Percentiles rank a stretch among this genome's conserved stretches.
phyloP scores from a whole-genome alignment of 2,797 vertebrate species.

The Lutjanus argentimaculatus region DNA sequence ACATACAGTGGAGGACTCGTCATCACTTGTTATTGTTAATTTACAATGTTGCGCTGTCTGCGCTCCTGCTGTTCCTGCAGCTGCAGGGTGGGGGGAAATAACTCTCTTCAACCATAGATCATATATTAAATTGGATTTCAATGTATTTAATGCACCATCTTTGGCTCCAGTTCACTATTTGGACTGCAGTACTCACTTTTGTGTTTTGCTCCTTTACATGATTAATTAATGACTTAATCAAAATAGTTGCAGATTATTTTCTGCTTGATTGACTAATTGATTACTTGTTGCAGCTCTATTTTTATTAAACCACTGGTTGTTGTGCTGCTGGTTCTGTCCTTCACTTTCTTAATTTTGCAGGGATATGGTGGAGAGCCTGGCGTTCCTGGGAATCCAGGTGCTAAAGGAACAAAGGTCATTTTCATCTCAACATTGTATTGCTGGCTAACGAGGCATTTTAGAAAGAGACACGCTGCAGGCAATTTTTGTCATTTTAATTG shows the following conservation, averaged over 20 bases:
- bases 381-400: slow-evolving; percentile 63
- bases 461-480: background rate
- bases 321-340: slow-evolving; percentile 12
- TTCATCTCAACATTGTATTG: background rate
- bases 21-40: too few relatives aligned
- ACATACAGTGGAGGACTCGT: too few relatives aligned
- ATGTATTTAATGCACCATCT: too few relatives aligned
- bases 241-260: background rate
- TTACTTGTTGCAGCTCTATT: background rate
- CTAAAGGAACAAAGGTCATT: slow-evolving; percentile 79
- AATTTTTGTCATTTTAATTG: background rate
- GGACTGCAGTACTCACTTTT: too few relatives aligned
- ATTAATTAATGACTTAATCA: background rate
- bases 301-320: background rate
- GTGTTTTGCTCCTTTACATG: background rate
- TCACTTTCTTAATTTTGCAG: slow-evolving; percentile 54
- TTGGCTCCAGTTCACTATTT: too few relatives aligned
- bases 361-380: slow-evolving; percentile 71
- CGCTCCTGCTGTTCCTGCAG: too few relatives aligned
- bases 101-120: too few relatives aligned
- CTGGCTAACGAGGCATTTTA: background rate
- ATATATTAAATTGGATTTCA: too few relatives aligned
- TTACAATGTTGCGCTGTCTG: too few relatives aligned
- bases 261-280: background rate
- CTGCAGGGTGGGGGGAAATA: too few relatives aligned